Conservation (phyloP, 30 jellyfish, hydroid and myxozoan genomes). For the Catostylus mosaicus region DNA sequence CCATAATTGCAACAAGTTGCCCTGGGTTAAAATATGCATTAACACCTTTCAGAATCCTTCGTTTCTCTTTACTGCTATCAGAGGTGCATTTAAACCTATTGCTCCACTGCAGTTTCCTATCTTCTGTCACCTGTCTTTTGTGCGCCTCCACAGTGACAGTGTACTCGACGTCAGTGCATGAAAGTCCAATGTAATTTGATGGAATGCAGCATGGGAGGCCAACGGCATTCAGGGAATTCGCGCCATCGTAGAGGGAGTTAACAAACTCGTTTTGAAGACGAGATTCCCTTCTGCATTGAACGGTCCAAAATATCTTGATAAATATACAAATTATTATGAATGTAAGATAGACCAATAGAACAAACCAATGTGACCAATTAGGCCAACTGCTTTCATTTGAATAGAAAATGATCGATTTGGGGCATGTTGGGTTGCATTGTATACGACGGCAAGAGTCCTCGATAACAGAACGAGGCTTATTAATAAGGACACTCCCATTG, state of each 20-base stretch:
- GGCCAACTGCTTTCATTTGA: constrained; percentile 51
- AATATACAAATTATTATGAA: constrained; percentile 27
- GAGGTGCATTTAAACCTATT: neutral
- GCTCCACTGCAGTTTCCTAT: constrained; percentile 9
- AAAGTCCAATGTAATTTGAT: constrained; percentile 69
- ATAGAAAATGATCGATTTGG: constrained; percentile 31
- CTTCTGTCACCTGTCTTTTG: neutral
- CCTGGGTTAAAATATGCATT: constrained; percentile 95
- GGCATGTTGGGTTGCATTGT: constrained; percentile 96
- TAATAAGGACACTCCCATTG: constrained; percentile 34
- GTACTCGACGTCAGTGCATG: constrained; percentile 62
- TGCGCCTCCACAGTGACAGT: constrained; percentile 29
- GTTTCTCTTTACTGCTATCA: neutral
- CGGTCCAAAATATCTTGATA: constrained; percentile 60
- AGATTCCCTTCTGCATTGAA: constrained; percentile 29
- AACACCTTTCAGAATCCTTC: constrained; percentile 51
- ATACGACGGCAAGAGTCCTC: constrained; percentile 66
- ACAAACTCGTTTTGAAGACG: constrained; percentile 57
- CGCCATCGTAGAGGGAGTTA: constrained; percentile 33
- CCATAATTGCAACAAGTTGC: constrained; percentile 94
- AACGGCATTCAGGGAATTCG: constrained; percentile 35
- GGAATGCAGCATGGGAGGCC: constrained; percentile 77
- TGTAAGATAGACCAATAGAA: constrained; percentile 2
- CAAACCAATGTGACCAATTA: constrained; percentile 52
- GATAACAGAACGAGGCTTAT: neutral